Base-by-base conservation (phyloP, 2,797 vertebrate species). In the Hyperoplus lanceolatus region DNA sequence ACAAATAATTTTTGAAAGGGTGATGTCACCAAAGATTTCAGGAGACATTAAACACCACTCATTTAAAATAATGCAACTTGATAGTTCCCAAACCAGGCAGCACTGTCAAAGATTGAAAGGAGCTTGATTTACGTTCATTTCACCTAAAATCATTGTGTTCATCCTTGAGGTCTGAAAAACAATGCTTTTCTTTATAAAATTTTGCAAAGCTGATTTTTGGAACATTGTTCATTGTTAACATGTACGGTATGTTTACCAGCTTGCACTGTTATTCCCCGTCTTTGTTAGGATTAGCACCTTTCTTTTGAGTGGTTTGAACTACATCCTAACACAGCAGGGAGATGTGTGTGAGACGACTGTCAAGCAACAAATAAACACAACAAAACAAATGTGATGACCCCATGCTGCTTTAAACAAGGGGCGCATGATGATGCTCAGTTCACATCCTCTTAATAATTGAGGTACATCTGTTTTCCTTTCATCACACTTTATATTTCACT, bases 101-200 rank as follows among this genome's bases (percentile, higher is more conserved):
- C 2, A 10, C 13, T 6, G 36, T 21, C 36, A 57, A 69, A 42
- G 7, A 16, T 18, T 56, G 50, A 73, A 41, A 70, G 36, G 14
- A 15, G 18, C 45, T 53, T 53, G 21, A 29, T 56, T 42, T 18
- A 48, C 29, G 7, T 42, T 21, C 55, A 42, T 16, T 14, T 4
- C 36, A 56, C 56, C 49, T 41, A 55, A 55, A 55, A 0, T 8
- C 29, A 51, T 45, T 51, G 39, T 1, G 14, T 63, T n/a, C 29
- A 60, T 39, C 29, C 21, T 21, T 18, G 38, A 57, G 18, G 55
- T 58, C 18, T 36, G n/a, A 65, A 43, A 49, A 73, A 56, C 61
- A 65, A 54, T 54, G 39, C 39, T 43, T 14, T 57, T 57, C n/a
- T 8, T 39, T 39, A 3, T 14, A 39, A 39, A 16, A 12, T 57